Conservation (phyloP, 2,797 vertebrate species). For the Sebastes matsubarae region DNA sequence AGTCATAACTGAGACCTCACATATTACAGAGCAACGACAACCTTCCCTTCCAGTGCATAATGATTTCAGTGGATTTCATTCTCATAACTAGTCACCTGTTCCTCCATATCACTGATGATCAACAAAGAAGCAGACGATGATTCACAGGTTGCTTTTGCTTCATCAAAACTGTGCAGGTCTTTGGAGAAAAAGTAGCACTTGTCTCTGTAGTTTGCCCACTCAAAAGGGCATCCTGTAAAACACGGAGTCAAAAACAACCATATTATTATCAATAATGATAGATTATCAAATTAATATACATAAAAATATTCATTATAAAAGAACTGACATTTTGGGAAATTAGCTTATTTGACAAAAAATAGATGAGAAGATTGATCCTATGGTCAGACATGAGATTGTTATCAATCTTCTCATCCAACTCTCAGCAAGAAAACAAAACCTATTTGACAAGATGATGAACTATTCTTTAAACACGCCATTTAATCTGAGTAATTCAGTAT, state of each 20-base stretch:
- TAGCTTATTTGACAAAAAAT: too few relatives aligned
- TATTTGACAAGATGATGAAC: too few relatives aligned
- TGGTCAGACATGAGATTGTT: too few relatives aligned
- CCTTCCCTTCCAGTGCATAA: not conserved
- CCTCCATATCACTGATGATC: slow-evolving; percentile 89
- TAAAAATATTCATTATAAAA: not conserved
- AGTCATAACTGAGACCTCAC: not conserved
- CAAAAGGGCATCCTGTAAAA: slow-evolving; percentile 85
- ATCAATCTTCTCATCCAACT: too few relatives aligned
- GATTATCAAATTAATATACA: not conserved
- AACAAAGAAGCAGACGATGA: slow-evolving; percentile 84
- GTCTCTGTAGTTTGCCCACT: slow-evolving; percentile 88
- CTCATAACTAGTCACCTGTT: slow-evolving; percentile 83
- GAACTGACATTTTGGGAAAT: not conserved
- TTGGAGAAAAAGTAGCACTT: slow-evolving; percentile 94
- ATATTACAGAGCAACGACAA: not conserved
- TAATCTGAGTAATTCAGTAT: too few relatives aligned
- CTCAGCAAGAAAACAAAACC: too few relatives aligned
- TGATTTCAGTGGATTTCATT: not conserved
- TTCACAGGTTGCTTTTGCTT: slow-evolving; percentile 87
- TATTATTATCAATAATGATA: not conserved
- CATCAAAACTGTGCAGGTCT: slow-evolving; percentile 87
- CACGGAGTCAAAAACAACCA: not conserved
- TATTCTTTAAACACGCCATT: too few relatives aligned
- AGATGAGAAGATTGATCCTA: too few relatives aligned